These are phyloP conservation scores for Pentalonia nigronervosa DNA, from an alignment of 1,140 invertebrate species.

Conservation along the genomic window DNA sequence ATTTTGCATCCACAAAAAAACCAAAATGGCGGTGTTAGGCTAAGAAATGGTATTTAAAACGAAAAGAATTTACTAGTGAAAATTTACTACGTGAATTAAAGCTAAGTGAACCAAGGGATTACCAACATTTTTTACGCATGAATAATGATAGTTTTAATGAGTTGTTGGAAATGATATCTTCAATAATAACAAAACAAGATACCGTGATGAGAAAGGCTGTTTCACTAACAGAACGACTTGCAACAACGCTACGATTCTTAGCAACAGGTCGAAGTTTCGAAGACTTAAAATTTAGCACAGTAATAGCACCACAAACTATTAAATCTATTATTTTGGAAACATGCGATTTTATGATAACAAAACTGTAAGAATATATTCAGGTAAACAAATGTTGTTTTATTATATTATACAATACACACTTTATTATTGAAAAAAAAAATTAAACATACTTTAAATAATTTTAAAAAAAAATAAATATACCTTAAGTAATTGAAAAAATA, in stretches of 20 bases:
- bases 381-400: no score
- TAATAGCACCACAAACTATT: conserved; percentile 19
- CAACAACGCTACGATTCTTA: not conserved
- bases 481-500: no score
- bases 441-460: no score
- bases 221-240: not conserved
- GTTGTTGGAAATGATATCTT: not conserved
- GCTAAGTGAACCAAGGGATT: no score
- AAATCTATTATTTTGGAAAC: conserved; percentile 17
- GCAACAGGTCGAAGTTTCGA: not conserved
- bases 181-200: no score
- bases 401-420: no score
- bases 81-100: no score
- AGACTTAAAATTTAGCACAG: not conserved
- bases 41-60: no score
- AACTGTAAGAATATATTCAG: no score
- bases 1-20: not conserved
- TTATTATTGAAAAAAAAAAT: no score
- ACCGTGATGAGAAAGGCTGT: not conserved
- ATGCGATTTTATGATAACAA: conserved; percentile 5
- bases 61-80: no score
- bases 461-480: no score
- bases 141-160: not conserved
- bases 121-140: not conserved
- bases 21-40: not conserved